Evolutionary conservation across 2,888 invertebrate species (phyloP), one percentile per base, ranked within the genome.

Genomic region (Sylvicola cinctus): DNA sequence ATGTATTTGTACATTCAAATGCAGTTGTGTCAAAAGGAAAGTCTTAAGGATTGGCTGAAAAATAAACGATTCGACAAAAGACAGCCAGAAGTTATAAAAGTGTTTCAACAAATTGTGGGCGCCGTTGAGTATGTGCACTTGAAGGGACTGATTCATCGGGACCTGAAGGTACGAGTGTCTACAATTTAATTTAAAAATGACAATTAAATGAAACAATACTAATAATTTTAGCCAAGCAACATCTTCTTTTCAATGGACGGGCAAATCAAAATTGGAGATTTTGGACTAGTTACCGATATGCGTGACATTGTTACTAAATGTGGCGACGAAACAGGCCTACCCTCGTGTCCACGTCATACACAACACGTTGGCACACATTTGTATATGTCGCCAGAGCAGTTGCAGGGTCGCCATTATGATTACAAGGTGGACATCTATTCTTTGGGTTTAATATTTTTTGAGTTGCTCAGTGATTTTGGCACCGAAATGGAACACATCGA

Each of bases 301-400:
- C 66, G 68, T 31, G 74, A 74, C 44, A 63, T 60, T 35, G 6
- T 27, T 32, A 47, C 49, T 40, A 40, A 47, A 37, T 44, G 51
- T 43, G 45, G 52, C 36, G 48, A 49, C 39, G 38, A 41, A 35
- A 45, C 46, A 13, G 48, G 46, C 17, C 36, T 50, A 2, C 54
- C 60, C 4, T 50, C 47, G 11, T 52, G 55, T 39, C 27, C 17
- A 29, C 49, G 63, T 1, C 74, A 74, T 43, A 75, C 75, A 0
- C 63, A 68, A 49, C 62, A 65, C 54, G 75, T 74, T 38, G 75
- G 96, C 16, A 98, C 98, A 1, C 77, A 80, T 41, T 64, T 95
- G 2, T 98, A 98, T 58, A 98, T 98, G 96, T 91, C 93, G 27
- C 96, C 96, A 2, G 96, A 98, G 52, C 95, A 95, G 61, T 60